These are phyloP conservation scores for Mamestra brassicae DNA, from an alignment of 2,888 invertebrate species.

Conservation along the genomic window DNA sequence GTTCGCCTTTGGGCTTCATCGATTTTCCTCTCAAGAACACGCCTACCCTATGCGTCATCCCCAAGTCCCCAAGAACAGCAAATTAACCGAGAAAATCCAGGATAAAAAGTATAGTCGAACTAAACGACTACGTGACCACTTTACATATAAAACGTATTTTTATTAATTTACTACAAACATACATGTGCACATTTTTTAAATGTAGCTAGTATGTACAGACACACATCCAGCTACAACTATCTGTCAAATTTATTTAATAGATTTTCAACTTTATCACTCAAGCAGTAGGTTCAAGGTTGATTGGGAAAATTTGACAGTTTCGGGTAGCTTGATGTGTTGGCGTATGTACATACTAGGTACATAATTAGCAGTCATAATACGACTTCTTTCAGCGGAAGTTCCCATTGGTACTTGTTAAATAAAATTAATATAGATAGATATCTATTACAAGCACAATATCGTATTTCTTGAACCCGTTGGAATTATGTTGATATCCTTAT, in stretches of 20 bases:
- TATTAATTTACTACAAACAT: slow-evolving; percentile 11
- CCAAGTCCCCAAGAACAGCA: background rate
- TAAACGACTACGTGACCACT: slow-evolving; percentile 59
- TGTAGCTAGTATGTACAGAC: background rate
- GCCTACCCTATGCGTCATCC: background rate
- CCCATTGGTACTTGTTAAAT: slow-evolving; percentile 36
- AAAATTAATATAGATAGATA: slow-evolving; percentile 22
- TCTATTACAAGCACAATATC: slow-evolving; percentile 40
- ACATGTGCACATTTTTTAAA: slow-evolving; percentile 6
- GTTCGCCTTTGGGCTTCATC: background rate
- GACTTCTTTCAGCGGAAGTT: slow-evolving; percentile 50
- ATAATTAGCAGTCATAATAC: slow-evolving; percentile 49
- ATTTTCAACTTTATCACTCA: too few species aligned
- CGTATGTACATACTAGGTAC: background rate
- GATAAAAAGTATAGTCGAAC: slow-evolving; percentile 2
- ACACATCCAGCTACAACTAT: too few species aligned
- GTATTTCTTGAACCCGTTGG: slow-evolving; percentile 30
- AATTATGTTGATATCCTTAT: slow-evolving; percentile 17
- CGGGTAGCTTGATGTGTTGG: too few species aligned
- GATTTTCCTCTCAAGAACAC: background rate
- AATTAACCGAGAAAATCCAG: background rate
- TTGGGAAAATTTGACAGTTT: too few species aligned
- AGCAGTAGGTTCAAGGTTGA: too few species aligned
- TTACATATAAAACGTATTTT: slow-evolving; percentile 60
- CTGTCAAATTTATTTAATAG: too few species aligned